phyloP scores from a whole-genome alignment of 2,113 vertebrate species.

The Cyprichromis sp. region DNA sequence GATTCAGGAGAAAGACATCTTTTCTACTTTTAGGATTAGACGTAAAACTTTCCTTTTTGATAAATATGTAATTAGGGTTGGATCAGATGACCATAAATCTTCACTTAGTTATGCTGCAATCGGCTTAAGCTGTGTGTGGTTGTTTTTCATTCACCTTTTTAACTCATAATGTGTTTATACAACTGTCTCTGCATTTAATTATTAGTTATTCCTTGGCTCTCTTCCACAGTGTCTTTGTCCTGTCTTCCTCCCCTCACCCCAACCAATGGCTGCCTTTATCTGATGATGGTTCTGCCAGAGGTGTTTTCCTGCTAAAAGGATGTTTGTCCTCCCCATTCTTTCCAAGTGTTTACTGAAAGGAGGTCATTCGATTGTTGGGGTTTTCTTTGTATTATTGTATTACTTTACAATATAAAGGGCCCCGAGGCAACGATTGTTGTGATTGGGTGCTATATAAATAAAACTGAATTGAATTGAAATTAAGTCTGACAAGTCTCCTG shows the following conservation, averaged over 20 bases:
- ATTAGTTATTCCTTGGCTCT: background rate
- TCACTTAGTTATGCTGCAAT: background rate
- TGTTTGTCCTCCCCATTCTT: background rate
- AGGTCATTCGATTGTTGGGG: background rate
- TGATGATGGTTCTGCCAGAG: background rate
- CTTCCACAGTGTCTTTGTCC: background rate
- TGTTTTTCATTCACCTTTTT: background rate
- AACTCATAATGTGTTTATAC: background rate
- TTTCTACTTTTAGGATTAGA: background rate
- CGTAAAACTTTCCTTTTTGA: fast-evolving
- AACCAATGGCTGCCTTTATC: background rate
- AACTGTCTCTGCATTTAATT: background rate
- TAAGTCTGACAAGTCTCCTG: background rate
- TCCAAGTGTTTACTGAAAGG: background rate
- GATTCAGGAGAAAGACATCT: background rate
- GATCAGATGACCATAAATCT: background rate
- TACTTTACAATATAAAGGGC: background rate
- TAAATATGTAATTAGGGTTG: background rate
- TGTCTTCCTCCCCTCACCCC: background rate
- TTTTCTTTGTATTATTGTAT: background rate
- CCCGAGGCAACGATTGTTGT: fast-evolving
- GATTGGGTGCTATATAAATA: background rate
- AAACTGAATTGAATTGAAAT: background rate
- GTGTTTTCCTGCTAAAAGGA: background rate
- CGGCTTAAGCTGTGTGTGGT: background rate